Evolutionary conservation across 2,797 vertebrate genomes (phyloP).

Genomic region (Pelobates cultripes): DNA sequence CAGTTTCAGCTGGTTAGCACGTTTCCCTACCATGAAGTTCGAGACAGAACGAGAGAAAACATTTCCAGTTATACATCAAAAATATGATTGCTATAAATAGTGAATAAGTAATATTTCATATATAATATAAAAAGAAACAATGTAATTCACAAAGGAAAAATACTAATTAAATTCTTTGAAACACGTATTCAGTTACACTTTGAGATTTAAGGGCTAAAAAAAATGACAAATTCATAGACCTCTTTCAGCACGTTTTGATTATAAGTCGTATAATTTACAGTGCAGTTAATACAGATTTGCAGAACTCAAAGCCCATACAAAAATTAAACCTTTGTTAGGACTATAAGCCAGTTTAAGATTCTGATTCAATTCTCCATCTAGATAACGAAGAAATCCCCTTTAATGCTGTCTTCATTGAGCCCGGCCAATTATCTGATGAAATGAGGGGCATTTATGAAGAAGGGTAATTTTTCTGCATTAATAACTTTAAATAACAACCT

Average conservation of each 20-base stretch:
- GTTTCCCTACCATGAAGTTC: too few relatives aligned
- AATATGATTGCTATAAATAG: too few relatives aligned
- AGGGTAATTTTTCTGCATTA: slow-evolving; percentile 70
- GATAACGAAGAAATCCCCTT: slow-evolving; percentile 57
- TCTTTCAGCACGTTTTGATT: slow-evolving; percentile 30
- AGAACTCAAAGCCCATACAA: slow-evolving; percentile 24
- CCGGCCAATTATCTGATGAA: slow-evolving; percentile 66
- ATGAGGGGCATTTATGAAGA: slow-evolving; percentile 68
- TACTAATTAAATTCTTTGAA: slow-evolving; percentile 6
- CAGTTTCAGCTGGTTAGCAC: too few relatives aligned
- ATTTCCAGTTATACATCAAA: too few relatives aligned
- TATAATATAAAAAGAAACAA: neutral
- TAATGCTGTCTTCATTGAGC: slow-evolving; percentile 65
- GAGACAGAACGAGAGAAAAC: too few relatives aligned
- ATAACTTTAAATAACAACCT: slow-evolving; percentile 70
- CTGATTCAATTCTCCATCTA: slow-evolving; percentile 20
- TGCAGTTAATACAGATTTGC: slow-evolving; percentile 19
- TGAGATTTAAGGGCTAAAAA: neutral
- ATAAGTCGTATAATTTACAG: slow-evolving; percentile 41
- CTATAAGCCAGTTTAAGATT: slow-evolving; percentile 36
- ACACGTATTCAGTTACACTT: neutral
- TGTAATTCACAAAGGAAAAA: neutral
- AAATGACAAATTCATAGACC: neutral
- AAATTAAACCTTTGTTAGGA: slow-evolving; percentile 4
- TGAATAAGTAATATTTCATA: too few relatives aligned